A percentile compares a stretch with the other conserved stretches of the same genome.
Evolutionary conservation across 2,888 invertebrate species (phyloP).

Genomic region (Nomada flava): DNA sequence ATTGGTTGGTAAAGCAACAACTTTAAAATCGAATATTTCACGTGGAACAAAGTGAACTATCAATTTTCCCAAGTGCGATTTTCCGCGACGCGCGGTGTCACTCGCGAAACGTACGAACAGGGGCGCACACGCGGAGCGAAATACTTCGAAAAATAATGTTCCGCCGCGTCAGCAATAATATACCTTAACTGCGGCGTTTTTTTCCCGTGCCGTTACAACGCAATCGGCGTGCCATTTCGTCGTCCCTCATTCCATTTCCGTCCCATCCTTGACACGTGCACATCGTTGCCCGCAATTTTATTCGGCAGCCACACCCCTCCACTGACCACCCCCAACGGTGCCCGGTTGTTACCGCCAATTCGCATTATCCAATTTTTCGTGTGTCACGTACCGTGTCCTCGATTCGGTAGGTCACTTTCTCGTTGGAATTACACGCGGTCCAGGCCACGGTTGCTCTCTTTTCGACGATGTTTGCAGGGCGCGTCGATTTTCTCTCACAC

Average conservation of each 20-base stretch:
- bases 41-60: slow-evolving; percentile 30
- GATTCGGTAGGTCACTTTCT: slow-evolving; percentile 59
- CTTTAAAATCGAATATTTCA: not conserved
- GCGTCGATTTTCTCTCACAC: slow-evolving; percentile 31
- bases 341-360: slow-evolving; percentile 59
- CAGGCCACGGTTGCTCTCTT: slow-evolving; percentile 24
- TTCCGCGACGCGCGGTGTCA: slow-evolving; percentile 40
- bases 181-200: slow-evolving; percentile 54
- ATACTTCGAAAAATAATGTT: slow-evolving; percentile 54
- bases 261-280: slow-evolving; percentile 36
- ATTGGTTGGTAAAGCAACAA: too few relatives aligned
- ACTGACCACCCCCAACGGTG: not conserved
- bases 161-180: slow-evolving; percentile 51
- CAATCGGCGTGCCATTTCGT: slow-evolving; percentile 52
- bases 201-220: slow-evolving; percentile 43
- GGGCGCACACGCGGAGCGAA: slow-evolving; percentile 41
- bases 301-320: slow-evolving; percentile 3
- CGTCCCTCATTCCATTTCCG: slow-evolving; percentile 21
- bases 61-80: slow-evolving; percentile 37
- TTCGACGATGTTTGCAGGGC: slow-evolving; percentile 54
- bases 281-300: slow-evolving; percentile 58
- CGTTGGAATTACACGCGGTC: slow-evolving; percentile 56
- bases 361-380: slow-evolving; percentile 65
- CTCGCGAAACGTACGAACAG: slow-evolving; percentile 44
- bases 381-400: slow-evolving; percentile 62